Conservation (phyloP, 35 echinoderm and acorn worm genomes). For the Ophioderma brevispina region DNA sequence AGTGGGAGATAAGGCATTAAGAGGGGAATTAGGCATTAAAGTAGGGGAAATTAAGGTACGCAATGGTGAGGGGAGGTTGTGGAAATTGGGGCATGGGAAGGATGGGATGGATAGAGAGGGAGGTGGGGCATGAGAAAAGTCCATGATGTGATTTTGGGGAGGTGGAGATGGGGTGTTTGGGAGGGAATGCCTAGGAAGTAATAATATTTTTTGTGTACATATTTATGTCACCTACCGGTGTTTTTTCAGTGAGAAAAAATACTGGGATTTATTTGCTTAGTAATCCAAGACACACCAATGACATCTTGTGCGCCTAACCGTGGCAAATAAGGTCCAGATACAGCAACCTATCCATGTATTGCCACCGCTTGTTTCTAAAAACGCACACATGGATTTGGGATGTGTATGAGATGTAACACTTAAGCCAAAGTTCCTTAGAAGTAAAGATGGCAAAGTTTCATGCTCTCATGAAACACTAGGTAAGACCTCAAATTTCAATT, state of each 20-base stretch:
- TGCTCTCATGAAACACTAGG: conserved; percentile 82
- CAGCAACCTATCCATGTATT: conserved; percentile 96
- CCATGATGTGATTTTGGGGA: no score
- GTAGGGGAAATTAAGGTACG: no score
- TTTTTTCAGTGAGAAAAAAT: conserved; percentile 82
- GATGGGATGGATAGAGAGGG: no score
- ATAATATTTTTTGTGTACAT: neutral
- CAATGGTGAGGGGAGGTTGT: no score
- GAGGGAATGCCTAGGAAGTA: neutral
- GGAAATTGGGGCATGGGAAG: no score
- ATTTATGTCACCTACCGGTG: no score
- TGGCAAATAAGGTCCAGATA: conserved; percentile 88
- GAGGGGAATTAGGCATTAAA: no score
- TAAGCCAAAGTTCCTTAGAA: conserved; percentile 81
- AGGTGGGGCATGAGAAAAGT: no score
- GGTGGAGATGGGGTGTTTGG: neutral
- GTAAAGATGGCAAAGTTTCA: conserved; percentile 82
- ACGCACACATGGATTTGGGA: conserved; percentile 98
- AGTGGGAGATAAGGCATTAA: no score
- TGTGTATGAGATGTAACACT: conserved; percentile 96
- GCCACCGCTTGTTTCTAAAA: conserved; percentile 85
- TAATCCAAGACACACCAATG: conserved; percentile 95
- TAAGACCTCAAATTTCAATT: conserved; percentile 28
- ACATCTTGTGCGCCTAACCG: conserved; percentile 89
- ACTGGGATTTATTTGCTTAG: conserved; percentile 97